These are phyloP conservation scores for Chaetophractus vellerosus DNA, from an alignment of 2,797 vertebrate species.

Conservation along the genomic window DNA sequence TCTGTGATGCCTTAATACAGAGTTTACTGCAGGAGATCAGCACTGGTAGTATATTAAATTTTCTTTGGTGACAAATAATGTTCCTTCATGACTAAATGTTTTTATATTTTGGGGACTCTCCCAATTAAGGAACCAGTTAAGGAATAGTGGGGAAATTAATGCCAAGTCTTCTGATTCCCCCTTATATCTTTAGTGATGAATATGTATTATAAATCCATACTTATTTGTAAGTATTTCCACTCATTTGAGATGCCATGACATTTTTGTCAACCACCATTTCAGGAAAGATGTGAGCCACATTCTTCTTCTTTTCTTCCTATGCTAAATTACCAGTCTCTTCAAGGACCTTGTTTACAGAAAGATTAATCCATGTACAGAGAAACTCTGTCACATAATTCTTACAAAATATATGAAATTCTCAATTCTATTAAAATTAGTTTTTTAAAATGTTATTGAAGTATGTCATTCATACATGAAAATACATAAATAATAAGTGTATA, in stretches of 20 bases:
- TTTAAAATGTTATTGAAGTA: neutral
- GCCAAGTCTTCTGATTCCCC: neutral
- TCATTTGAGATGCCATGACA: neutral
- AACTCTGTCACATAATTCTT: neutral
- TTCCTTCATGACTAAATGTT: conserved; percentile 19
- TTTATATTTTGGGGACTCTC: conserved; percentile 58
- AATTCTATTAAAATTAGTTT: conserved; percentile 16
- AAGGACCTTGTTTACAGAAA: conserved; percentile 15
- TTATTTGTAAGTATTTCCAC: conserved; percentile 18
- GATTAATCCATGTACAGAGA: neutral
- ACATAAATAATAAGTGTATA: too few species aligned
- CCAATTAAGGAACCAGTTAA: conserved; percentile 9
- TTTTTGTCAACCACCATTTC: neutral
- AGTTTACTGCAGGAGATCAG: neutral
- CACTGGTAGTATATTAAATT: conserved; percentile 12
- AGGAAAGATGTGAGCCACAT: neutral
- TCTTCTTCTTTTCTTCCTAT: neutral
- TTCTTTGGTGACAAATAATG: conserved; percentile 50
- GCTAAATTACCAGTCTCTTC: neutral
- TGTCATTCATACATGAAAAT: too few species aligned
- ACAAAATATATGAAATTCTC: conserved; percentile 48
- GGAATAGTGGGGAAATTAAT: conserved; percentile 31
- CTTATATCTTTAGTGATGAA: conserved; percentile 4
- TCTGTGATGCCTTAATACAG: conserved; percentile 52
- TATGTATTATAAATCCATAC: conserved; percentile 9